These are phyloP conservation scores for Notodonta ziczac DNA, from an alignment of 2,888 invertebrate genomes.

Conservation along the genomic window DNA sequence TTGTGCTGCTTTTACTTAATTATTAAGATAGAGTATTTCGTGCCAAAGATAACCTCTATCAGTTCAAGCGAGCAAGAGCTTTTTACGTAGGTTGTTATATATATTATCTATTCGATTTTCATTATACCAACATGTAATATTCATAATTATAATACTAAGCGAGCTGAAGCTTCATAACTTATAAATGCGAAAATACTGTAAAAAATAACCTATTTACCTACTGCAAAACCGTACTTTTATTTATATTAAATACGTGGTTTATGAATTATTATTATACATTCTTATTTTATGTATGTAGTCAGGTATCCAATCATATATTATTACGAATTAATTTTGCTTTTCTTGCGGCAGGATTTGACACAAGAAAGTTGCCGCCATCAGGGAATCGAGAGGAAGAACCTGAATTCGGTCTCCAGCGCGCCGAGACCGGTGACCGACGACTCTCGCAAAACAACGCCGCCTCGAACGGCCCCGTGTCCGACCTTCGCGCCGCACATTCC, in stretches of 20 bases:
- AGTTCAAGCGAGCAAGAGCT: not conserved
- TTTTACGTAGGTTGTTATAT: not conserved
- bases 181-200: too few relatives aligned
- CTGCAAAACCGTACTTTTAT: too few relatives aligned
- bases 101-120: not conserved
- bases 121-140: not conserved
- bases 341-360: constrained; percentile 83
- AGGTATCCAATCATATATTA: not conserved
- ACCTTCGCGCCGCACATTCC: constrained; percentile 89
- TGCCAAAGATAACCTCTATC: too few relatives aligned
- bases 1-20: constrained; percentile 26
- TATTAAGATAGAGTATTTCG: not conserved
- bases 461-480: constrained; percentile 74
- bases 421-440: constrained; percentile 86
- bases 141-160: constrained; percentile 3
- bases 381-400: constrained; percentile 87
- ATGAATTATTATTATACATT: too few relatives aligned
- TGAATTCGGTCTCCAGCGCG: constrained; percentile 89
- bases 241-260: too few relatives aligned
- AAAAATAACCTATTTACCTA: too few relatives aligned
- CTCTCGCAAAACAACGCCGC: constrained; percentile 58
- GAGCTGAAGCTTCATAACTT: constrained; percentile 23
- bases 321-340: constrained; percentile 21
- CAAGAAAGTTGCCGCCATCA: constrained; percentile 83
- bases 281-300: not conserved